Conservation (phyloP, 2,113 vertebrate species). For the Dinomys branickii region DNA sequence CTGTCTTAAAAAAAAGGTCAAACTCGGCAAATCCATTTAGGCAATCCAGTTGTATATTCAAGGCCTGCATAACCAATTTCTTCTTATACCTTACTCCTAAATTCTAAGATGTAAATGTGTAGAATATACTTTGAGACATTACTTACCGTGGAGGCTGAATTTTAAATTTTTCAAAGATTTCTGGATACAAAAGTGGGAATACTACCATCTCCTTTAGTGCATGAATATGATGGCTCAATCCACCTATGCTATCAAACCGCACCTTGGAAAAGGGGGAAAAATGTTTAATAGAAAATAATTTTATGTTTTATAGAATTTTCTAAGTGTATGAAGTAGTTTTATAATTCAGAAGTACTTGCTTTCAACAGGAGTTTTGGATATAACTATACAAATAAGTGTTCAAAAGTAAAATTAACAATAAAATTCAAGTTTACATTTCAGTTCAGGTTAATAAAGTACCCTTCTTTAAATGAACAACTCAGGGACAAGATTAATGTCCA, state of each 20-base stretch:
- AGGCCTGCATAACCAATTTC: neutral
- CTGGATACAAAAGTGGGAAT: conserved; percentile 97
- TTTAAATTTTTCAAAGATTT: conserved; percentile 99
- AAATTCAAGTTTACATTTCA: conserved; percentile 53
- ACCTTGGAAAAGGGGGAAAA: conserved; percentile 86
- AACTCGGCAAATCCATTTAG: conserved; percentile 26
- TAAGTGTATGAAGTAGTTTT: conserved; percentile 13
- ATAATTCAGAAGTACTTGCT: conserved; percentile 44
- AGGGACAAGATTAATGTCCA: neutral
- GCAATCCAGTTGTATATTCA: conserved; percentile 16
- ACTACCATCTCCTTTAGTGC: conserved; percentile 99
- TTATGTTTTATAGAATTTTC: neutral
- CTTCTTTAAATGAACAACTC: conserved; percentile 32
- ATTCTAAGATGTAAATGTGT: conserved; percentile 22
- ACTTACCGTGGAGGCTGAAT: conserved; percentile 98
- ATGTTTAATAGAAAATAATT: conserved; percentile 45
- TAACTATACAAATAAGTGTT: neutral
- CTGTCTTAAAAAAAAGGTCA: neutral
- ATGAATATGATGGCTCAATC: conserved; percentile 96
- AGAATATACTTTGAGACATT: neutral
- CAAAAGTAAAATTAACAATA: conserved; percentile 37
- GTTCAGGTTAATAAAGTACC: conserved; percentile 1
- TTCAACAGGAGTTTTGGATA: neutral
- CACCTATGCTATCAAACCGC: conserved; percentile 96
- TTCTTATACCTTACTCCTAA: neutral